A percentile compares a stretch with the other conserved stretches of the same genome.
Conservation (phyloP, 2,113 vertebrate species). For the Ameiurus melas region DNA sequence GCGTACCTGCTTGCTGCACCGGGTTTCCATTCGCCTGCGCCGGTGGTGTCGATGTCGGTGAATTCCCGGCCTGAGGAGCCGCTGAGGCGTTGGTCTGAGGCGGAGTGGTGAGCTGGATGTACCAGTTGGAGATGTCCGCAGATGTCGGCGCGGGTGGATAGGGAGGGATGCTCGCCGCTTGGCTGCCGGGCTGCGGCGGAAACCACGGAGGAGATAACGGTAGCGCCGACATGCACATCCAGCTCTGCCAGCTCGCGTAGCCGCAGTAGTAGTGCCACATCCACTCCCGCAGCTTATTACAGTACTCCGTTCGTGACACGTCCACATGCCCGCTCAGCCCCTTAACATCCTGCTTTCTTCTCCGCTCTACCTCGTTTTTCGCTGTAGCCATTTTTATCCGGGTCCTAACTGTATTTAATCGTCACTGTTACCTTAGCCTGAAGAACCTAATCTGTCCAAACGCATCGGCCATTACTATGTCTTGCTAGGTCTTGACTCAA, state of each 20-base stretch:
- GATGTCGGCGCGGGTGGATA: constrained; percentile 40
- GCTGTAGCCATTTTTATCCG: constrained; percentile 47
- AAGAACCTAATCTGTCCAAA: constrained; percentile 20
- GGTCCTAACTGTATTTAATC: not conserved
- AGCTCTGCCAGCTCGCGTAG: constrained; percentile 82
- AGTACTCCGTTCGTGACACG: constrained; percentile 77
- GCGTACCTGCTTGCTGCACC: constrained; percentile 38
- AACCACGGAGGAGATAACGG: constrained; percentile 60
- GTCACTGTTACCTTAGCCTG: not conserved
- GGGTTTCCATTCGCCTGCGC: constrained; percentile 60
- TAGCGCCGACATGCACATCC: constrained; percentile 64
- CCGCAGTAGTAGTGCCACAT: constrained; percentile 91
- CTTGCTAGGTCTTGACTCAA: not conserved
- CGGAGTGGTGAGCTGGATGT: constrained; percentile 41
- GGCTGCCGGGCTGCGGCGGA: constrained; percentile 16
- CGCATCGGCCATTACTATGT: not conserved
- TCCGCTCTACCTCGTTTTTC: not conserved
- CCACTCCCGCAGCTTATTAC: constrained; percentile 85
- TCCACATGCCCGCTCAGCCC: not conserved
- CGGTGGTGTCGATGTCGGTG: not conserved
- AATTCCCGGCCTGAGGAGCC: constrained; percentile 39
- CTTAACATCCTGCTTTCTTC: not conserved
- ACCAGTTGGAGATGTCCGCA: constrained; percentile 56
- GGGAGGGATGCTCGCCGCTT: constrained; percentile 54
- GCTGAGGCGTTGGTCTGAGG: constrained; percentile 30